Conservation (phyloP, 2,113 vertebrate genomes). For the Helogale parvula region DNA sequence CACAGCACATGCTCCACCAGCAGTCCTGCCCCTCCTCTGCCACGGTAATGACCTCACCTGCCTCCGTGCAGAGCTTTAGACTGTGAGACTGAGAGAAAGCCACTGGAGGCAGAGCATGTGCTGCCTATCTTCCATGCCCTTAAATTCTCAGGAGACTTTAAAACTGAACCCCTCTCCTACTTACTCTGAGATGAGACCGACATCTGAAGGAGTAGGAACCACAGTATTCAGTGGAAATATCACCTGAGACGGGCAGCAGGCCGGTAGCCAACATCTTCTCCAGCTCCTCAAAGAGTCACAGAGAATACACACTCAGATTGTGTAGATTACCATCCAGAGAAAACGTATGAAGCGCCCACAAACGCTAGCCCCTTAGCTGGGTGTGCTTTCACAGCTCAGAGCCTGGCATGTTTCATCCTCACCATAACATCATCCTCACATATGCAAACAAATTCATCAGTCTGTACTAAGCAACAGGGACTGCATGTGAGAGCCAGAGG, state of each 20-base stretch:
- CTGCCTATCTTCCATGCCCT: neutral
- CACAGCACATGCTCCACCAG: fast-evolving
- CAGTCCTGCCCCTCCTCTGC: neutral
- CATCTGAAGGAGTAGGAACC: neutral
- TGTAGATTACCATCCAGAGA: neutral
- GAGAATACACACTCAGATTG: neutral
- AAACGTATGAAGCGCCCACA: neutral
- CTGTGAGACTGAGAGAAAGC: neutral
- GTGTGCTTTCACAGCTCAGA: neutral
- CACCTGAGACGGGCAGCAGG: neutral
- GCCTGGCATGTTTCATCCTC: neutral
- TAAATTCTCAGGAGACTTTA: neutral
- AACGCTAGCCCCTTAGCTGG: neutral
- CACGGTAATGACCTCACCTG: neutral
- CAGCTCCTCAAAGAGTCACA: neutral
- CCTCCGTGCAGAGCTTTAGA: neutral
- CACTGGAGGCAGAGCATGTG: neutral
- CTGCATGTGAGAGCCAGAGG: neutral
- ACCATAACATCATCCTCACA: neutral
- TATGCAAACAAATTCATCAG: neutral
- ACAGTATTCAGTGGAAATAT: neutral
- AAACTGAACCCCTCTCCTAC: neutral
- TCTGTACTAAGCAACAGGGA: neutral
- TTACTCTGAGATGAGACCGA: neutral
- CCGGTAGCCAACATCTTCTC: neutral